These are phyloP conservation scores for Notodonta ziczac DNA, from an alignment of 2,888 invertebrate genomes.

Conservation along the genomic window DNA sequence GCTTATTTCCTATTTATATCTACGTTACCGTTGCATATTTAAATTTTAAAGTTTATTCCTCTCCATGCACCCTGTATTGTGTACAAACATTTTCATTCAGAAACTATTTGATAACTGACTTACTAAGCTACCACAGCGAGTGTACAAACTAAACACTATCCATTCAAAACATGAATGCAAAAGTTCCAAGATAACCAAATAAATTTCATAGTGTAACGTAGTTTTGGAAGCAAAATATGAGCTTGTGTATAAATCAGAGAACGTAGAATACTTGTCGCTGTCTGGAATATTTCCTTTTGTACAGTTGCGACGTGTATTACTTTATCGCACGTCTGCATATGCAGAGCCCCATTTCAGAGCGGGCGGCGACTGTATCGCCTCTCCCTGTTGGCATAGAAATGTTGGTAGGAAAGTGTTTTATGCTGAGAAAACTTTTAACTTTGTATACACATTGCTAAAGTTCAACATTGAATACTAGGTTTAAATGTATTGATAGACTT, in stretches of 20 bases:
- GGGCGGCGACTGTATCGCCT: constrained; percentile 56
- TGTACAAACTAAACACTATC: constrained; percentile 12
- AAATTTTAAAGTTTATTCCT: constrained; percentile 9
- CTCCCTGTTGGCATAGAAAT: constrained; percentile 51
- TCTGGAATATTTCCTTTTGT: constrained; percentile 57
- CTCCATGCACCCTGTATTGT: too few species aligned
- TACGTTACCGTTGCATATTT: constrained; percentile 14
- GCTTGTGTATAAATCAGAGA: constrained; percentile 42
- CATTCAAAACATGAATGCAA: constrained; percentile 7
- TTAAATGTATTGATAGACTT: constrained; percentile 28
- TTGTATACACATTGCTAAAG: constrained; percentile 35
- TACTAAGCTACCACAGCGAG: background rate
- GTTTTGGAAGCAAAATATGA: constrained; percentile 39
- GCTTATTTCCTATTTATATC: constrained; percentile 24
- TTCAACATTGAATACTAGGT: constrained; percentile 32
- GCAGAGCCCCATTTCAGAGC: constrained; percentile 47
- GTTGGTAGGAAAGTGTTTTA: constrained; percentile 44
- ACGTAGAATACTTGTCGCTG: constrained; percentile 43
- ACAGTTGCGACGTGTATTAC: constrained; percentile 49
- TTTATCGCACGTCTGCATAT: constrained; percentile 62
- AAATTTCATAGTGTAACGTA: constrained; percentile 19
- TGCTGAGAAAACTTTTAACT: constrained; percentile 34
- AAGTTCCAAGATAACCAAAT: constrained; percentile 21
- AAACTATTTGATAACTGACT: too few species aligned
- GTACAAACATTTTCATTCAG: too few species aligned